Evolutionary conservation across 2,797 vertebrate species (phyloP), one percentile per base, ranked within the genome.

Genomic region (Leptatherina wallacei): DNA sequence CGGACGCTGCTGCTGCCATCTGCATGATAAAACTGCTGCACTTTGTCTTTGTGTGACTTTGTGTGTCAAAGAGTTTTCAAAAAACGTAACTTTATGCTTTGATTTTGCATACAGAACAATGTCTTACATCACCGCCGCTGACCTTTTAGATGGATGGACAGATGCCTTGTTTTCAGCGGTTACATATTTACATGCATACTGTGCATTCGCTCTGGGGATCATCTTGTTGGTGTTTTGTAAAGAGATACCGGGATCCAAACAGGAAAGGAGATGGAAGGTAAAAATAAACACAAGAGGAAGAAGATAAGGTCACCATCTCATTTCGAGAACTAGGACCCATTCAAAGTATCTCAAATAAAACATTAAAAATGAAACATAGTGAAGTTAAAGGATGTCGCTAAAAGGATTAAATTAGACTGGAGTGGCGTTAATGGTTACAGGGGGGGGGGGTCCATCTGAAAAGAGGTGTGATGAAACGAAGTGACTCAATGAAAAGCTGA

Each of bases 21-120:
- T 80, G 84, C 78, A 76, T 77, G 65, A 77, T 73, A 81, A 85
- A 76, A 65, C 67, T 29, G 44, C 69, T 62, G 76, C 65, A n/a
- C 62, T 60, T 38, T 60, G 71, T 61, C 61, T 69, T 33, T 54
- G 24, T 55, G 47, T 54, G 73, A 61, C 65, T 75, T 44, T 75
- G 65, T 33, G 66, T 40, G 51, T 32, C 51, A 49, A 58, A 57
- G 30, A 33, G 11, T 13, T 20, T n/a, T n/a, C n/a, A n/a, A n/a
- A n/a, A 20, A 8, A 8, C 2, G 2, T 4, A 16, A 55, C 52
- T 55, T 55, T 14, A 29, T 2, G 24, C 52, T 29, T 62, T 51
- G 29, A 62, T 24, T 32, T 4, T 36, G 61, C 13, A 38, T 16
- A n/a, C 18, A 30, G 64, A 72, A 52, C 32, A 6, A 42, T 2